Conservation (phyloP, 2,113 vertebrate genomes). For the Poeciliopsis turrubarensis region DNA sequence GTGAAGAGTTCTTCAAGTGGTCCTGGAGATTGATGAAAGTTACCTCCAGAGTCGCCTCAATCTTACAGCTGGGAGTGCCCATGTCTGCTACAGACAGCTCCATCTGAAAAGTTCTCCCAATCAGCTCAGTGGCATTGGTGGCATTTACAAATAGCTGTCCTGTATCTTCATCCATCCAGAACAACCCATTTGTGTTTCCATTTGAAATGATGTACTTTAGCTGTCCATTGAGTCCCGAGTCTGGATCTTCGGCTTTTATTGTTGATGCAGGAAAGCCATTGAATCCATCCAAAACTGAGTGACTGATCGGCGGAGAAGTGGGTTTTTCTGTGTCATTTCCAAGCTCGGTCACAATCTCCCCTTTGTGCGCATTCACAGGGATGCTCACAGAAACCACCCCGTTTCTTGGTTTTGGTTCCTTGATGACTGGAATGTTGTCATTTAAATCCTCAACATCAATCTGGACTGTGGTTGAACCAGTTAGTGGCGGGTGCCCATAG, state of each 20-base stretch:
- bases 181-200: conserved; percentile 74
- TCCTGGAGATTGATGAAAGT: conserved; percentile 85
- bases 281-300: conserved; percentile 33
- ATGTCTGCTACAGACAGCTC: conserved; percentile 82
- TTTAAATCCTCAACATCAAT: conserved; percentile 87
- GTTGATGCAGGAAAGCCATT: conserved; percentile 75
- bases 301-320: conserved; percentile 19
- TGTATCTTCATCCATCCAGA: conserved; percentile 79
- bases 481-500: conserved; percentile 84
- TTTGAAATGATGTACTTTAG: conserved; percentile 80
- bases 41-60: conserved; percentile 77
- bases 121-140: conserved; percentile 87
- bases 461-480: conserved; percentile 81
- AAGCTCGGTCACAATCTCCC: conserved; percentile 78
- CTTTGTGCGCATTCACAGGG: conserved; percentile 83
- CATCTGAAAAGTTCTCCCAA: conserved; percentile 81
- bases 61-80: conserved; percentile 79
- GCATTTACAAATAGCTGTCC: conserved; percentile 88
- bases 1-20: conserved; percentile 83
- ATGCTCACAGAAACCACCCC: conserved; percentile 81
- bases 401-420: conserved; percentile 77
- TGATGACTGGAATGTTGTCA: conserved; percentile 87
- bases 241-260: conserved; percentile 84
- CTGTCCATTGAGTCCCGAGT: conserved; percentile 85
- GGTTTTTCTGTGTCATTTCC: conserved; percentile 41